Evolutionary conservation across 2,797 vertebrate species (phyloP).

Genomic region (Myotis vivesi): DNA sequence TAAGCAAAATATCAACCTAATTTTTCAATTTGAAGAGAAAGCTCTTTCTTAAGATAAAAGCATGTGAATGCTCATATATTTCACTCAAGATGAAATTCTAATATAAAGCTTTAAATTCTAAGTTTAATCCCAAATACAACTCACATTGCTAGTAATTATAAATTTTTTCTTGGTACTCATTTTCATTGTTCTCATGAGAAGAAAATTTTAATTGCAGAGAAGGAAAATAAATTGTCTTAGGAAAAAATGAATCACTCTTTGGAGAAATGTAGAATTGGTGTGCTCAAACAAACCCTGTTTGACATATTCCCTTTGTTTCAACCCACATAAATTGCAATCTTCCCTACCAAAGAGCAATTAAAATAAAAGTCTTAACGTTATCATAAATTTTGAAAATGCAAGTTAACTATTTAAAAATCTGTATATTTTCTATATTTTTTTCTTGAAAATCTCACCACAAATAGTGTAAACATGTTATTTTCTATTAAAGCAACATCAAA

Average conservation of each 20-base stretch:
- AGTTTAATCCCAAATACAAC: background rate
- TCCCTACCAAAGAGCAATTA: background rate
- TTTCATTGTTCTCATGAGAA: slow-evolving; percentile 53
- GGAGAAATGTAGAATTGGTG: background rate
- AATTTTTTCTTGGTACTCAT: background rate
- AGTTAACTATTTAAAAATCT: slow-evolving; percentile 13
- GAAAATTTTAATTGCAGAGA: slow-evolving; percentile 64
- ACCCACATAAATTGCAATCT: background rate
- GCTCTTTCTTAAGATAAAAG: background rate
- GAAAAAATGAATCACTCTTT: slow-evolving; percentile 50
- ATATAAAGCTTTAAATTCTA: slow-evolving; percentile 20
- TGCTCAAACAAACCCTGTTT: background rate
- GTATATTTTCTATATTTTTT: background rate
- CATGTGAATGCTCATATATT: background rate
- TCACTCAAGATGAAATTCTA: background rate
- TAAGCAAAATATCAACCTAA: background rate
- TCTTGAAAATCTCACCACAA: background rate
- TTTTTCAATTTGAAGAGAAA: background rate
- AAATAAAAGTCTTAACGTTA: background rate
- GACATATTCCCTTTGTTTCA: background rate
- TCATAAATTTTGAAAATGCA: background rate
- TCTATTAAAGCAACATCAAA: slow-evolving; percentile 44
- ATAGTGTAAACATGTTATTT: background rate
- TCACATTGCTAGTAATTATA: background rate
- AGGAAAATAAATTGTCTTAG: slow-evolving; percentile 47